A percentile compares a stretch with the other conserved stretches of the same genome.
Conservation (phyloP, 2,888 invertebrate genomes). For the Tiliacea aurago region DNA sequence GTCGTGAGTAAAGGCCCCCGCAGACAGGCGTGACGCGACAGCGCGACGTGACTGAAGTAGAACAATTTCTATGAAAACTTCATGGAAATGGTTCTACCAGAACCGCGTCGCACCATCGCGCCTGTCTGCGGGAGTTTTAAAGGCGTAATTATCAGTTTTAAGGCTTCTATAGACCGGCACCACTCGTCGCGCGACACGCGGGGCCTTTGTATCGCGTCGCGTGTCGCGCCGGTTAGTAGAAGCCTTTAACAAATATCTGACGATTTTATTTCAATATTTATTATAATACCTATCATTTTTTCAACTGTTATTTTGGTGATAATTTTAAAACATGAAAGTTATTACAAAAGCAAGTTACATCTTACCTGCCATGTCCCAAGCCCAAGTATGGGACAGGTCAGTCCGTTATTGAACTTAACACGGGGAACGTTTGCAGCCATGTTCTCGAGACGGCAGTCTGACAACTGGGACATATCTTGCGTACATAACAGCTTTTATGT, state of each 20-base stretch:
- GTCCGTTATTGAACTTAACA: conserved; percentile 87
- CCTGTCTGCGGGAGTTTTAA: too few relatives aligned
- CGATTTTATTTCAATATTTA: neutral
- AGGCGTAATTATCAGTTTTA: too few relatives aligned
- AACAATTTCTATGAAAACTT: too few relatives aligned
- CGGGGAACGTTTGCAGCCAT: conserved; percentile 71
- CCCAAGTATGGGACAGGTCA: conserved; percentile 89
- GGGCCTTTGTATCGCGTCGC: too few relatives aligned
- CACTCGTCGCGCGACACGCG: too few relatives aligned
- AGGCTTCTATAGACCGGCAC: too few relatives aligned
- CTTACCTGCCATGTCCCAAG: conserved; percentile 91
- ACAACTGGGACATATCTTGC: conserved; percentile 30
- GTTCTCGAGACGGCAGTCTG: conserved; percentile 16
- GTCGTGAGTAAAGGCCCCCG: neutral
- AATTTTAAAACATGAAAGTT: neutral
- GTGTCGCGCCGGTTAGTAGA: too few relatives aligned
- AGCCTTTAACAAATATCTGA: neutral
- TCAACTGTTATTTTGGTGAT: neutral
- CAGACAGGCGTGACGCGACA: too few relatives aligned
- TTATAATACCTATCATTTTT: neutral
- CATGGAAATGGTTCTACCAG: too few relatives aligned
- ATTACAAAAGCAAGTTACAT: conserved; percentile 25
- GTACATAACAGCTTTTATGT: conserved; percentile 23
- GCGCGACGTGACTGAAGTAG: too few relatives aligned
- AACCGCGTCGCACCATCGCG: too few relatives aligned